Base-by-base conservation (phyloP, 92 coral and sea anemone species). In the Micromussa lordhowensis region DNA sequence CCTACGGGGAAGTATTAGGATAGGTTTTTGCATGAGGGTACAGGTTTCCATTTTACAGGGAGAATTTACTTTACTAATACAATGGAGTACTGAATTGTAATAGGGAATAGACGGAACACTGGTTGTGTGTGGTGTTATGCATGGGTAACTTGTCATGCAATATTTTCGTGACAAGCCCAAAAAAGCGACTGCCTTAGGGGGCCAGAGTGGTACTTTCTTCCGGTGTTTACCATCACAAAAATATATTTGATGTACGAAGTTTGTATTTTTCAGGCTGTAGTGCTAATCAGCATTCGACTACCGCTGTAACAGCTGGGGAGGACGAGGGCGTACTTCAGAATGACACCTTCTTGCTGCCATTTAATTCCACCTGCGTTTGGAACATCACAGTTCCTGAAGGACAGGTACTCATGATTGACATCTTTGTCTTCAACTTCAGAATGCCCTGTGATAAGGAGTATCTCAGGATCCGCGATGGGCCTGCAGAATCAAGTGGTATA, bases 321-420 rank as follows among this genome's bases (percentile, higher is more conserved):
- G 24, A 48, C 22, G 17, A 7, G 4, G 30, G 32, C 44, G 48
- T 36, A 11, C 77, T 53, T 26, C 70, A 34, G 9, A 35, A 76
- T 29, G 64, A 22, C 1, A 29, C 77, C 12, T 9, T 22, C 4
- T 0, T 0, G 18, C 77, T 77, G n/a, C 89, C 89, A 8, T 13
- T 16, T 58, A 86, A 86, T 40, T 80, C 84, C 28, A 85, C 85
- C 16, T 92, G 94, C 70, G 84, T 74, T 22, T 92, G 94, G 94
- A 88, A 89, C 77, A 77, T 92, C 55, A 89, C 90, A 22, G 92
- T 90, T 22, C 94, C 94, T 63, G 83, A 57, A 14, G 92, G 92
- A 2, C 64, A 82, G 85, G 86, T 75, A n/a, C 10, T 89, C 21
- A 40, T n/a, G 5, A 72, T 89, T 32, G 22, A 19, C 11, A 29